Conservation (phyloP, 1,140 invertebrate genomes). For the Pantala flavescens region DNA sequence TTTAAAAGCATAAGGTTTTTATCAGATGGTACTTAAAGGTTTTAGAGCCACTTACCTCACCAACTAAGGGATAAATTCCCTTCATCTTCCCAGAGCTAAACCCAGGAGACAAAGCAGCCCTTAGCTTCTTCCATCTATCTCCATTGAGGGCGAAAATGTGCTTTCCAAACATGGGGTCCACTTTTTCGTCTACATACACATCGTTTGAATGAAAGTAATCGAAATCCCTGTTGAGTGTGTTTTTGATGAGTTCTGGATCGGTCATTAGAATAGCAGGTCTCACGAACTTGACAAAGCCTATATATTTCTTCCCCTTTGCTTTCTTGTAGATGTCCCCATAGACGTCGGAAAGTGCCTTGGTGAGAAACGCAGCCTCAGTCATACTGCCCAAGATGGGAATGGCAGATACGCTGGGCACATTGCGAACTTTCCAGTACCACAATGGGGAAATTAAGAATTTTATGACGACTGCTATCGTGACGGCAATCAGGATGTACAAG, state of each 20-base stretch:
- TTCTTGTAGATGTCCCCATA: too few species aligned
- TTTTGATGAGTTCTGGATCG: slow-evolving; percentile 47
- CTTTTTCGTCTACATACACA: slow-evolving; percentile 25
- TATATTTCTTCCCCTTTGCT: background rate
- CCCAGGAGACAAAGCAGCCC: slow-evolving; percentile 47
- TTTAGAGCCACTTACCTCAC: slow-evolving; percentile 26
- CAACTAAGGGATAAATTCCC: slow-evolving; percentile 41
- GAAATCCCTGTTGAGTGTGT: slow-evolving; percentile 48
- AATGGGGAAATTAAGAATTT: too few species aligned
- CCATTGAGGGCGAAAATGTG: slow-evolving; percentile 36
- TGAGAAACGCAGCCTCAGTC: too few species aligned
- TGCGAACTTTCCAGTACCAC: too few species aligned
- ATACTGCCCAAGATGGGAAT: too few species aligned
- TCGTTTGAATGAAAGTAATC: slow-evolving; percentile 36
- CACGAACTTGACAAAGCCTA: slow-evolving; percentile 33
- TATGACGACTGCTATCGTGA: too few species aligned
- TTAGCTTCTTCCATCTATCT: slow-evolving; percentile 45
- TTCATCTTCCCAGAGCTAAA: slow-evolving; percentile 54
- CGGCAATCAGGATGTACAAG: too few species aligned
- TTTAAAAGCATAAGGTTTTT: too few species aligned
- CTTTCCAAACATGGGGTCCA: slow-evolving; percentile 30
- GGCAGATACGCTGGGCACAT: too few species aligned
- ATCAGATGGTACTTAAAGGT: too few species aligned
- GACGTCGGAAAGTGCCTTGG: too few species aligned
- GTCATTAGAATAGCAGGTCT: slow-evolving; percentile 39